phyloP scores from a whole-genome alignment of 2,113 vertebrate genomes.

The Tachysurus vachellii region DNA sequence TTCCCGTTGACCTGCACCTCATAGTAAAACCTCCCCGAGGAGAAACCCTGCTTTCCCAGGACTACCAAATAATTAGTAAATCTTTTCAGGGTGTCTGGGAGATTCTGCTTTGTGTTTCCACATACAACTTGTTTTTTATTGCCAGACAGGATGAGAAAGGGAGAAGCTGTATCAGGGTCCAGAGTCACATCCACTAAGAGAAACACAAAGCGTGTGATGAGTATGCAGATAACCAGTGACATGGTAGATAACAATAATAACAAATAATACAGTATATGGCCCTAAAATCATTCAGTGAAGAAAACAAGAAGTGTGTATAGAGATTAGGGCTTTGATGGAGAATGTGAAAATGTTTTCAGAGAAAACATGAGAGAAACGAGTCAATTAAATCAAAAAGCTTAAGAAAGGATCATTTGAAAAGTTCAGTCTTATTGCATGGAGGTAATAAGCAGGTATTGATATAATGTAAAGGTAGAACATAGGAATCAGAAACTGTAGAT shows the following conservation, averaged over 20 bases:
- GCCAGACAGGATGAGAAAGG: not conserved
- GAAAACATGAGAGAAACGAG: no score
- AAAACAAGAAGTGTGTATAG: no score
- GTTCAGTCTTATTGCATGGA: no score
- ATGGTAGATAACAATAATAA: not conserved
- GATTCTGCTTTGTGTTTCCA: not conserved
- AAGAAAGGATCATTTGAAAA: no score
- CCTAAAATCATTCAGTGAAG: no score
- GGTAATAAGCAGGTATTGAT: not conserved
- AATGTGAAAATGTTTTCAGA: no score
- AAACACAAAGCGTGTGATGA: not conserved
- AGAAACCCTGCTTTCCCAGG: not conserved
- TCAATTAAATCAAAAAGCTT: no score
- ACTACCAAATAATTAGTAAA: not conserved
- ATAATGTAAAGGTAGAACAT: not conserved
- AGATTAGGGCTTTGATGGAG: no score
- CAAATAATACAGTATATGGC: no score
- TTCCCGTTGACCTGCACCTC: constrained; percentile 16
- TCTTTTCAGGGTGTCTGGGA: not conserved
- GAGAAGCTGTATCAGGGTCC: constrained; percentile 6
- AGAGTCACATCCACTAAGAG: constrained; percentile 22
- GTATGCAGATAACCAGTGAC: not conserved
- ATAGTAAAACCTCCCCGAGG: constrained; percentile 22
- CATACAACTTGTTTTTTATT: not conserved
- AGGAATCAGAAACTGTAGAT: not conserved